These are phyloP conservation scores for Zonitis immaculata DNA, from an alignment of 2,888 invertebrate genomes.

Conservation along the genomic window DNA sequence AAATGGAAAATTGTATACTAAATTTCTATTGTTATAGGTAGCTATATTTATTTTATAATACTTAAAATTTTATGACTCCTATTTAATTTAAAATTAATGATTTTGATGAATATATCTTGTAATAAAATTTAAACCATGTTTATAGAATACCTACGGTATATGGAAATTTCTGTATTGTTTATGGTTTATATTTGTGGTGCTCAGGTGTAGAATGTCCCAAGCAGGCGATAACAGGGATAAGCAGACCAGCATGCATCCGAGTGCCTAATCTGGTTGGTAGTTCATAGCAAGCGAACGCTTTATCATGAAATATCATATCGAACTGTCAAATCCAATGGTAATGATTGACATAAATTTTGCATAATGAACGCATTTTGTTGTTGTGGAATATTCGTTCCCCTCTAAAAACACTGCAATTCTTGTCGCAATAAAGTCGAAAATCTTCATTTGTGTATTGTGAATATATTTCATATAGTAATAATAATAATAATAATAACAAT, in stretches of 20 bases:
- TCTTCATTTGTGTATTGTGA: conserved; percentile 18
- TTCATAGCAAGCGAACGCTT: conserved; percentile 44
- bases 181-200: conserved; percentile 31
- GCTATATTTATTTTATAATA: no score
- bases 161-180: conserved; percentile 3
- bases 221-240: conserved; percentile 50
- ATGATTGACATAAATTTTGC: conserved; percentile 51
- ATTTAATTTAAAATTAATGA: background rate
- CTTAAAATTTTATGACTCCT: no score
- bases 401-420: conserved; percentile 24
- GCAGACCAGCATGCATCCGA: conserved; percentile 36
- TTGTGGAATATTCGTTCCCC: conserved; percentile 30
- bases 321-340: conserved; percentile 48
- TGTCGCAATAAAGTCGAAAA: conserved; percentile 36
- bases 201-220: conserved; percentile 48
- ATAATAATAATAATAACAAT: no score
- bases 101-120: background rate
- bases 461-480: no score
- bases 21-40: no score
- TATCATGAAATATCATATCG: conserved; percentile 49
- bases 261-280: conserved; percentile 44
- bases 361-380: conserved; percentile 47
- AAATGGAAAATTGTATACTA: no score
- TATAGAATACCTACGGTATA: background rate
- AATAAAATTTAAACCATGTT: background rate